Base-by-base conservation (phyloP, 2,888 invertebrate genomes). In the Nemotelus nigrinus region DNA sequence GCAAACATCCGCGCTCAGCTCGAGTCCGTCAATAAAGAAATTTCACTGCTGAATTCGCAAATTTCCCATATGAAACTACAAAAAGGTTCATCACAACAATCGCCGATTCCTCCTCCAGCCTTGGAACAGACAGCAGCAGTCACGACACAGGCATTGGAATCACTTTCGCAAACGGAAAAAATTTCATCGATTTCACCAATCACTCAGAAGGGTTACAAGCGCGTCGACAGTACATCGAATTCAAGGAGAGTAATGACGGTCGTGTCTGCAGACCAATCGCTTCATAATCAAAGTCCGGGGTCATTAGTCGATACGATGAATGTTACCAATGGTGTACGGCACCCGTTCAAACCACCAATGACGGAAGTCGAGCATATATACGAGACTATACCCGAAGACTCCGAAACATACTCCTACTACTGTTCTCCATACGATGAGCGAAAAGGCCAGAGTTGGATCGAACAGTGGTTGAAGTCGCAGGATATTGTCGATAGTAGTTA, bases 381-480 rank as follows among this genome's bases (percentile, higher is more conserved):
- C 82, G 90, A 90, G 83, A 90, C 90, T 6, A 90, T 90, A 79
- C 89, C 90, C 1, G 90, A 90, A 80, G 89, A 89, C 81, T 88
- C 87, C 55, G 87, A 87, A 80, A 81, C 85, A 3, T 90, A 90
- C 81, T 89, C 90, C 2, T 89, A 90, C 70, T 90, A 90, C 81
- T 90, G 89, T 43, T 88, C 89, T 71, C 90, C 90, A 0, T 90
- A 90, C 82, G 89, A 90, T 82, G 89, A 90, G 79, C 82, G 78
- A 47, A 78, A 79, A 2, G 81, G 81, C 50, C 79, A 80, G 8
- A 74, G 75, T 3, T 83, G 76, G 77, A 83, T 82, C 25, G 81
- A 82, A 43, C 81, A 82, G 45, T 82, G 81, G 81, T 76, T 81
- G 1, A 78, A 80, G 65, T 80, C 81, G 8, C 79, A 81, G 48